Conservation (phyloP, 53 echinoderm and acorn worm genomes). For the Stichopus horrens region DNA sequence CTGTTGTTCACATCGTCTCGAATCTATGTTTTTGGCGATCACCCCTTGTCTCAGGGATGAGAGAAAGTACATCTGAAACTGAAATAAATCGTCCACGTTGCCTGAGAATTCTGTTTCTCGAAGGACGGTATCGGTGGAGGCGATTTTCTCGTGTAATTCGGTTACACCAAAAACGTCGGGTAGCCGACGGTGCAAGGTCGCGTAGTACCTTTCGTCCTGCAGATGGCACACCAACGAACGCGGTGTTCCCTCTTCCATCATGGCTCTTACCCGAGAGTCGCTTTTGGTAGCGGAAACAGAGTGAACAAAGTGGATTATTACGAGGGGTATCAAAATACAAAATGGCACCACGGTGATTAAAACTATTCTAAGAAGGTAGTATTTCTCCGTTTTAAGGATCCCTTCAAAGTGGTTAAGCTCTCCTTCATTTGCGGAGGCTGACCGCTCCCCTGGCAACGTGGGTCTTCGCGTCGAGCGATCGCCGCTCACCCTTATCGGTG, state of each 20-base stretch:
- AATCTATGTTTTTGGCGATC: neutral
- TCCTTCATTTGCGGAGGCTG: neutral
- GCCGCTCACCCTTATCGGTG: neutral
- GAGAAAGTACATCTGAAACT: neutral
- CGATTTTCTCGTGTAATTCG: neutral
- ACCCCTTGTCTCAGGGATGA: constrained; percentile 14
- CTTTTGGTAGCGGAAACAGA: constrained; percentile 12
- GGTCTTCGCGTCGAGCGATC: neutral
- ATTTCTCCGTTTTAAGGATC: neutral
- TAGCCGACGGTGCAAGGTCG: neutral
- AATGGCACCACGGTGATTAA: neutral
- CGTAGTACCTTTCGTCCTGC: constrained; percentile 9
- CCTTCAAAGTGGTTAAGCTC: neutral
- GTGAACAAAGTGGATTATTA: constrained; percentile 1
- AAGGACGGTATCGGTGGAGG: neutral
- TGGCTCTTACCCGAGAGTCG: neutral
- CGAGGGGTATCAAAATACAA: neutral
- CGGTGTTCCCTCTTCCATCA: neutral
- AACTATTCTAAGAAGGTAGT: neutral
- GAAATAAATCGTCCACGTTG: neutral
- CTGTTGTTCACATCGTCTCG: neutral
- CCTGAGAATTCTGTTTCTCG: neutral
- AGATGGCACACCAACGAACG: neutral
- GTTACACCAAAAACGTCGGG: neutral
- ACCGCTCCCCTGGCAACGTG: neutral